Conservation (phyloP, 2,113 vertebrate species). For the Nothocercus julius region DNA sequence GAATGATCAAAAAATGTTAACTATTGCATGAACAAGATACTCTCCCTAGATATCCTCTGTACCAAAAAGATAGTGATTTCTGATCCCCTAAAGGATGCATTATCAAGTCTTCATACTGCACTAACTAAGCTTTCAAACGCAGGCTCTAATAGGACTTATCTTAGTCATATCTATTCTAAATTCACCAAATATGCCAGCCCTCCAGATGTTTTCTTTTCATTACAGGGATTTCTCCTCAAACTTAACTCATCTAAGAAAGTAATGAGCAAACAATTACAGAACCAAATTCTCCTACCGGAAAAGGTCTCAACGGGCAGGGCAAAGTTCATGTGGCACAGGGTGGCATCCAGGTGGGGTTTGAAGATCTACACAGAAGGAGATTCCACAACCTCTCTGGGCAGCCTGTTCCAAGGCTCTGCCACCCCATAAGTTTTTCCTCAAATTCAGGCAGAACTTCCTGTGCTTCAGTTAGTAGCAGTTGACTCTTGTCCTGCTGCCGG, state of each 20-base stretch:
- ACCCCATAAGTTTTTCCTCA: too few species aligned
- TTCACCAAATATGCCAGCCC: neutral
- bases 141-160: neutral
- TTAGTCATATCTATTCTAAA: rapidly evolving
- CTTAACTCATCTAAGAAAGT: neutral
- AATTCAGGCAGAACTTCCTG: too few species aligned
- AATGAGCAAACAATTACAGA: neutral
- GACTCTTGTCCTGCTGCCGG: too few species aligned
- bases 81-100: neutral
- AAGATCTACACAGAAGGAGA: too few species aligned
- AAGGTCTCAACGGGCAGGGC: neutral
- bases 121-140: neutral
- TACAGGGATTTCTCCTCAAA: neutral
- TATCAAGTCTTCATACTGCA: neutral
- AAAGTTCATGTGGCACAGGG: neutral
- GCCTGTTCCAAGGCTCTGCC: too few species aligned
- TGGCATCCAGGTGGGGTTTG: too few species aligned
- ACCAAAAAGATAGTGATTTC: neutral
- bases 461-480: too few species aligned
- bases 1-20: neutral
- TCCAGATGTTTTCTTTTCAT: neutral
- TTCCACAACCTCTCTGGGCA: too few species aligned
- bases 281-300: neutral
- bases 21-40: neutral
- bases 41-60: neutral